Base-by-base conservation (phyloP, 2,797 vertebrate genomes). In the Gastrophryne carolinensis region DNA sequence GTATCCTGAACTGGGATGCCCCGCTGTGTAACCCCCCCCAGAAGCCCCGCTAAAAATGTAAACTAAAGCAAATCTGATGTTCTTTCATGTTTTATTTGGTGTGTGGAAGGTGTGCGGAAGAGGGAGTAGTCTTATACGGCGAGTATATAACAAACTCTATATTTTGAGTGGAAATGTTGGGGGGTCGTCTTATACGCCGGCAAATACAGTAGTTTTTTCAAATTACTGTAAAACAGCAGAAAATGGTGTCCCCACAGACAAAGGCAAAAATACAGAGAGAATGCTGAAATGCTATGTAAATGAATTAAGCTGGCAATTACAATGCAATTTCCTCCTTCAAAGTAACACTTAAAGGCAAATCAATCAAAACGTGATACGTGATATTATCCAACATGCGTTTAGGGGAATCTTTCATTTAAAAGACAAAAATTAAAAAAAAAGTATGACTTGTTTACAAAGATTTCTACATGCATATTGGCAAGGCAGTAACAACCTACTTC, bases 221-320 rank as follows among this genome's bases (percentile, higher is more conserved):
- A 57, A 66, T 60, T 67, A 56, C 63, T 58, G 39, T 54, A 54
- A 30, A 29, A 66, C 32, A 52, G 29, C 19, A 67, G 54, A 73
- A 65, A 47, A 50, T 15, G 37, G 21, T 29, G 50, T 49, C 64
- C 72, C 50, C 11, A 53, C 5, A 63, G 61, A 60, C 72, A 67
- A 74, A 57, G 30, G 44, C 58, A 53, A 4, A 27, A 47, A 52
- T 44, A 54, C 10, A n/a, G 23, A 62, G 60, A 53, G 62, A 44
- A 41, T 15, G 26, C 37, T 21, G n/a, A 53, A 53, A 64, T 64
- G 71, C 49, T 56, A 73, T 41, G 71, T 64, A 73, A 74, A 74
- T 67, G 63, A 58, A 74, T 66, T 66, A 67, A 35, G 30, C 52
- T 35, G 35, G 61, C 65, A 74, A 74, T 74, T 66, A 74, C 72